Evolutionary conservation across 2,797 vertebrate species (phyloP).

Genomic region (Rhabdomys pumilio): DNA sequence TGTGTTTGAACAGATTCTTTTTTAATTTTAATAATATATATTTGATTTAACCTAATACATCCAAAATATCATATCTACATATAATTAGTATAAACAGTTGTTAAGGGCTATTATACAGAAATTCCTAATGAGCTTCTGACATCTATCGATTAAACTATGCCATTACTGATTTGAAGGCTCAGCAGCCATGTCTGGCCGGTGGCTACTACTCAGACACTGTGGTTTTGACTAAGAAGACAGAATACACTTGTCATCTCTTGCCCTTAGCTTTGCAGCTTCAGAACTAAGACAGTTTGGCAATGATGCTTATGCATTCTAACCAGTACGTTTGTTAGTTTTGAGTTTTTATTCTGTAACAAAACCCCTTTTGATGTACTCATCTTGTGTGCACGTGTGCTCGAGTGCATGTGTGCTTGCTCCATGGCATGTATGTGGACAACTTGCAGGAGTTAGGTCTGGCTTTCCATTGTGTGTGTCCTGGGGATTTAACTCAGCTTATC

Average conservation of each 20-base stretch:
- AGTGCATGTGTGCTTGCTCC: neutral
- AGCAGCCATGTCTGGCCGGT: fast-evolving
- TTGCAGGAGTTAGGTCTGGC: neutral
- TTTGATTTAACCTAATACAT: neutral
- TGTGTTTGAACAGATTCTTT: constrained; percentile 12
- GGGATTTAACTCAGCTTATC: neutral
- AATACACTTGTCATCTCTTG: neutral
- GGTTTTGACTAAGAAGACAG: neutral
- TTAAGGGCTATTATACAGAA: neutral
- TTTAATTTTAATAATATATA: constrained; percentile 20
- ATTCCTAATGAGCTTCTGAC: neutral
- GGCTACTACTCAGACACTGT: neutral
- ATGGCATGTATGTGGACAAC: neutral
- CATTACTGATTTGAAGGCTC: neutral
- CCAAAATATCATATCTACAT: neutral
- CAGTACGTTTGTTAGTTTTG: neutral
- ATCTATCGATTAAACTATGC: neutral
- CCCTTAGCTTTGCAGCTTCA: neutral
- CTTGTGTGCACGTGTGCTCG: neutral
- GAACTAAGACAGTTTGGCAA: neutral
- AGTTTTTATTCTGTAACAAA: neutral
- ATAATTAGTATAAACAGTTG: constrained; percentile 5
- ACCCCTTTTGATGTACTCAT: neutral
- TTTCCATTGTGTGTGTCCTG: neutral
- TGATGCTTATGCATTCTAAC: neutral